Conservation (phyloP, 1,140 invertebrate species). For the Physella acuta region DNA sequence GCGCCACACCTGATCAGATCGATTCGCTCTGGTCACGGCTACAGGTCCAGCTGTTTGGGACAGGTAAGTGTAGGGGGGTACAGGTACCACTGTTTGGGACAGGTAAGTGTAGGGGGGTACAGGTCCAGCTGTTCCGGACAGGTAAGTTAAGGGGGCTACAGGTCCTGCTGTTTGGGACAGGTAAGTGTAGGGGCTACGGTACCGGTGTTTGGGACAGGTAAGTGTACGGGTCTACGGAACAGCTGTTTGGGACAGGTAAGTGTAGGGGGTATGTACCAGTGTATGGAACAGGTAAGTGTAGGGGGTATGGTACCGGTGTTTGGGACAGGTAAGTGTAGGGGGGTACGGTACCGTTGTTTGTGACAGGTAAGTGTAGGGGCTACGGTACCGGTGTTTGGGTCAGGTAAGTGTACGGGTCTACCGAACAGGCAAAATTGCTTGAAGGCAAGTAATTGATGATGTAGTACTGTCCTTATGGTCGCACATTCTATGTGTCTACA, state of each 20-base stretch:
- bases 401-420: no score
- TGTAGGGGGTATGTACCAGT: conserved; percentile 24
- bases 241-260: conserved; percentile 27
- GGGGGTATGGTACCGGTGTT: conserved; percentile 26
- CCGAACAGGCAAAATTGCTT: no score
- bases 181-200: no score
- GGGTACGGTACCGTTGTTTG: no score
- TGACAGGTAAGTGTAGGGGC: no score
- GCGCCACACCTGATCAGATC: conserved; percentile 10
- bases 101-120: conserved; percentile 25
- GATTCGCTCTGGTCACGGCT: conserved; percentile 24
- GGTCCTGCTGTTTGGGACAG: conserved; percentile 27
- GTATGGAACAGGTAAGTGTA: conserved; percentile 27
- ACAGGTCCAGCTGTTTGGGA: conserved; percentile 27
- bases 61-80: conserved; percentile 26
- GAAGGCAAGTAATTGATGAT: no score
- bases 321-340: conserved; percentile 26
- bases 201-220: no score
- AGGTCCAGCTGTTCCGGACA: conserved; percentile 27
- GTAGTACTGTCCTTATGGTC: no score
- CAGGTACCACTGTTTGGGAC: conserved; percentile 27
- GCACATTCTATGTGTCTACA: no score
- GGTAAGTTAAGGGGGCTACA: conserved; percentile 26
- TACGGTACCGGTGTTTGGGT: no score
- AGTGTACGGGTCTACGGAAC: no score